Evolutionary conservation across 2,113 vertebrate genomes (phyloP), one percentile per base, ranked within the genome.

Genomic region (Sapajus apella): DNA sequence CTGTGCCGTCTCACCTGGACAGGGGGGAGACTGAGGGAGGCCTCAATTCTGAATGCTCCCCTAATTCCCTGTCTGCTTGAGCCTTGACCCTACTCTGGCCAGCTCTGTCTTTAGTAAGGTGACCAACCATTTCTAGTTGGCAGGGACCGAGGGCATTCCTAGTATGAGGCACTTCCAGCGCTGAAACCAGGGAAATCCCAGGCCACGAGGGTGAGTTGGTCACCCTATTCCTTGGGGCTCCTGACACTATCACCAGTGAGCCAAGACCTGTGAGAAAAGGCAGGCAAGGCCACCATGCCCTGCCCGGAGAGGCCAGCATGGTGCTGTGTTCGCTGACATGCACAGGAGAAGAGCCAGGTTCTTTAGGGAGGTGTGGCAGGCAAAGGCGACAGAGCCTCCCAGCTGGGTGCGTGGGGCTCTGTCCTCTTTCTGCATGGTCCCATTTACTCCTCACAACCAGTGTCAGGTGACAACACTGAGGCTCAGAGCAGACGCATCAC

Each of bases 271-370:
- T 3, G 6, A 76, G 68, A 11, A 64, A 21, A 25, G 14, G 30
- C 1, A 21, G n/a, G 13, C 1, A 9, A 32, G 4, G 2, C 58
- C 11, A 10, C 64, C 1, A 0, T 37, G 56, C 58, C 17, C 17
- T 17, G 13, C 50, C 21, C 72, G 50, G 9, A 1, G 1, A 43
- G 88, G 9, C 50, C 17, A 77, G 18, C 47, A 0, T 23, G 8
- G 20, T 18, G 17, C 45, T 23, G 5, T 16, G 2, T 40, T 70
- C 32, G 0, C 16, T 10, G 27, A 18, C 8, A 6, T 11, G 47
- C 52, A 17, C 70, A 37, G 37, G 13, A 21, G 47, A 27, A 35
- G 45, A n/a, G 23, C 20, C n/a, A 14, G 20, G 21, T 37, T 13
- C 37, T 20, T n/a, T 3, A 4, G 12, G 43, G 32, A 18, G 27